Percentiles rank a stretch among this genome's conserved stretches.
Conservation (phyloP, 2,888 invertebrate species). For the Stomorhina lunata region DNA sequence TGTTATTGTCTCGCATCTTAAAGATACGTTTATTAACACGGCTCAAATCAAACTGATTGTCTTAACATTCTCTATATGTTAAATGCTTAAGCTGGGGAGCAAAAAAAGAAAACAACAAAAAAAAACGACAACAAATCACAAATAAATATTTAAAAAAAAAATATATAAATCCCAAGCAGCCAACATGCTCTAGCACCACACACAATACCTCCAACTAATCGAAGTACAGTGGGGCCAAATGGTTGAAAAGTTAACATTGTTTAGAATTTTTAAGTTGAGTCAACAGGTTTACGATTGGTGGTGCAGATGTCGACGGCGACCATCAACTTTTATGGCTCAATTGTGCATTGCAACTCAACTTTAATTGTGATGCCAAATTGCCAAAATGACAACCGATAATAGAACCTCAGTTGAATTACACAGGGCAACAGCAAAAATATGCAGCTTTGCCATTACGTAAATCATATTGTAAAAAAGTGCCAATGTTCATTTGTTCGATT, state of each 20-base stretch:
- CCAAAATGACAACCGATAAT: too few relatives aligned
- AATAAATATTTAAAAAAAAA: slow-evolving; percentile 64
- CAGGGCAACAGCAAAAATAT: too few relatives aligned
- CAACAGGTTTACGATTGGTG: too few relatives aligned
- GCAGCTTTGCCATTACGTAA: too few relatives aligned
- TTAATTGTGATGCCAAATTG: too few relatives aligned
- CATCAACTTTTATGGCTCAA: too few relatives aligned
- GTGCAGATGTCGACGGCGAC: too few relatives aligned
- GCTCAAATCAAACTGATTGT: slow-evolving; percentile 77
- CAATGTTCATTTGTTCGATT: too few relatives aligned
- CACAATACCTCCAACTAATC: slow-evolving; percentile 56
- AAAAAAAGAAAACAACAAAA: slow-evolving; percentile 34
- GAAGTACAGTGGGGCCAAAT: slow-evolving; percentile 39
- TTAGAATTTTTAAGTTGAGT: too few relatives aligned
- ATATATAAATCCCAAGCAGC: slow-evolving; percentile 50
- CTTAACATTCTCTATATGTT: slow-evolving; percentile 62
- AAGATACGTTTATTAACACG: slow-evolving; percentile 77
- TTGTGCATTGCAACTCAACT: too few relatives aligned
- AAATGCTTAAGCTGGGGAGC: slow-evolving; percentile 62
- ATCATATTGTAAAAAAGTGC: too few relatives aligned
- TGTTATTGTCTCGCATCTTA: slow-evolving; percentile 73
- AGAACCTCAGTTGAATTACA: too few relatives aligned
- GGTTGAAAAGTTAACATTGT: not conserved
- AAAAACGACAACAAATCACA: slow-evolving; percentile 54
- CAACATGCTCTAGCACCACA: slow-evolving; percentile 58